These are phyloP conservation scores for Opisthograptis luteolata DNA, from an alignment of 2,888 invertebrate genomes.

Conservation along the genomic window DNA sequence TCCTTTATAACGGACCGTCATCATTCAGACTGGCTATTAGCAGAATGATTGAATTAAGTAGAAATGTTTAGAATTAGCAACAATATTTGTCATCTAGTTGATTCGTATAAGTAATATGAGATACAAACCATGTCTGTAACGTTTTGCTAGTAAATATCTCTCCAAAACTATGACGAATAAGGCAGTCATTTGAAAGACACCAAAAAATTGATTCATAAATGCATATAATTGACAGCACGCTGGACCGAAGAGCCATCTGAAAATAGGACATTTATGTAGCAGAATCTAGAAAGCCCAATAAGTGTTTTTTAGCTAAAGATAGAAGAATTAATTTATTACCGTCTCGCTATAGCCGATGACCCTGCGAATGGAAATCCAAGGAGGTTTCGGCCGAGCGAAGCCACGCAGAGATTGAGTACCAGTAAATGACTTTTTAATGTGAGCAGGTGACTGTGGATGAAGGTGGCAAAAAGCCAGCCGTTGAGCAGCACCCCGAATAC, in stretches of 20 bases:
- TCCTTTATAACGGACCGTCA: slow-evolving; percentile 3
- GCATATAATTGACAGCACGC: slow-evolving; percentile 82
- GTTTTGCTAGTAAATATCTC: slow-evolving; percentile 76
- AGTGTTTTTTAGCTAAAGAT: neutral
- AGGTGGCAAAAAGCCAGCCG: slow-evolving; percentile 82
- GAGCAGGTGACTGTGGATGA: slow-evolving; percentile 82
- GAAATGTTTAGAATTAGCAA: neutral
- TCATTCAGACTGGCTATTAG: slow-evolving; percentile 10
- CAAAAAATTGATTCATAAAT: slow-evolving; percentile 82
- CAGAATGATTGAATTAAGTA: too few species aligned
- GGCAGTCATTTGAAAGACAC: slow-evolving; percentile 81
- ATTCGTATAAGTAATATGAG: neutral
- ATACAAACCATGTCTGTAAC: slow-evolving; percentile 72
- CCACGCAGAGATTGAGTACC: slow-evolving; percentile 81
- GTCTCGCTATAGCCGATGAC: slow-evolving; percentile 79
- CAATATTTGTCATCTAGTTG: neutral
- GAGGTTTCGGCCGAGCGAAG: slow-evolving; percentile 79
- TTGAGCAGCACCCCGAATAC: slow-evolving; percentile 82
- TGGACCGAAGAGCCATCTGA: slow-evolving; percentile 83
- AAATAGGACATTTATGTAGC: slow-evolving; percentile 35
- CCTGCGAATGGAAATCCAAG: slow-evolving; percentile 83
- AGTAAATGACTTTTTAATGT: slow-evolving; percentile 80
- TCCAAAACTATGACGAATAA: slow-evolving; percentile 78
- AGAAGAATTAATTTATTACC: slow-evolving; percentile 52
- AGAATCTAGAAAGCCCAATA: neutral